Evolutionary conservation across 2,888 invertebrate species (phyloP).

Genomic region (Listrodromus nycthemerus): DNA sequence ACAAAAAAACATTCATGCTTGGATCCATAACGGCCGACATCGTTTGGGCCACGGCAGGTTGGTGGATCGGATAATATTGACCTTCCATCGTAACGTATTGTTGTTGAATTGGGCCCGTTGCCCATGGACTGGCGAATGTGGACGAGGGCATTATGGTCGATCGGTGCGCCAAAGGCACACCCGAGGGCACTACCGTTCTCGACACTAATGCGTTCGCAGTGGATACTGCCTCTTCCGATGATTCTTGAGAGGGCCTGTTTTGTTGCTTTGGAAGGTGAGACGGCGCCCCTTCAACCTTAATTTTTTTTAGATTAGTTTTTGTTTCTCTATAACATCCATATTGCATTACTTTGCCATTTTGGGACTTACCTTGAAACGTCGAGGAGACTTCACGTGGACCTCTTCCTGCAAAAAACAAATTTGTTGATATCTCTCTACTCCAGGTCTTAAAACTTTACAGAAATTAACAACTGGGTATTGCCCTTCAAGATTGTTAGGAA

Average conservation of each 20-base stretch:
- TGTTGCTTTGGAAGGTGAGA: slow-evolving; percentile 53
- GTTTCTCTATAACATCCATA: not conserved
- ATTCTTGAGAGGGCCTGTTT: slow-evolving; percentile 35
- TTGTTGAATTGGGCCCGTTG: slow-evolving; percentile 67
- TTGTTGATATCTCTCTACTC: not conserved
- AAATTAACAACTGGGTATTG: too few species aligned
- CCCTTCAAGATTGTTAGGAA: too few species aligned
- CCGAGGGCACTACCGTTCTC: slow-evolving; percentile 45
- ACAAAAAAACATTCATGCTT: slow-evolving; percentile 86
- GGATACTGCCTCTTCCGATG: slow-evolving; percentile 27
- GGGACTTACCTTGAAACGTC: slow-evolving; percentile 58
- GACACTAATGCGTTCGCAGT: slow-evolving; percentile 43
- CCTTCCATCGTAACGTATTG: slow-evolving; percentile 77
- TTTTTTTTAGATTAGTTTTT: not conserved
- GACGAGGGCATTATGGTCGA: slow-evolving; percentile 44
- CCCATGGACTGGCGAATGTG: slow-evolving; percentile 53
- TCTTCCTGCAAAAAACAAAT: slow-evolving; percentile 51
- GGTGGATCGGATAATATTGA: slow-evolving; percentile 75
- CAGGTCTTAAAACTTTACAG: too few species aligned
- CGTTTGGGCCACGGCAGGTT: slow-evolving; percentile 73
- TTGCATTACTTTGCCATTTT: not conserved
- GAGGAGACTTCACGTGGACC: slow-evolving; percentile 61
- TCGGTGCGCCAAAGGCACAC: slow-evolving; percentile 42
- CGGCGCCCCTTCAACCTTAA: slow-evolving; percentile 43
- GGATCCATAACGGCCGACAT: slow-evolving; percentile 81